phyloP scores from a whole-genome alignment of 2,797 vertebrate genomes.

The Enteromius unitaeniatus region DNA sequence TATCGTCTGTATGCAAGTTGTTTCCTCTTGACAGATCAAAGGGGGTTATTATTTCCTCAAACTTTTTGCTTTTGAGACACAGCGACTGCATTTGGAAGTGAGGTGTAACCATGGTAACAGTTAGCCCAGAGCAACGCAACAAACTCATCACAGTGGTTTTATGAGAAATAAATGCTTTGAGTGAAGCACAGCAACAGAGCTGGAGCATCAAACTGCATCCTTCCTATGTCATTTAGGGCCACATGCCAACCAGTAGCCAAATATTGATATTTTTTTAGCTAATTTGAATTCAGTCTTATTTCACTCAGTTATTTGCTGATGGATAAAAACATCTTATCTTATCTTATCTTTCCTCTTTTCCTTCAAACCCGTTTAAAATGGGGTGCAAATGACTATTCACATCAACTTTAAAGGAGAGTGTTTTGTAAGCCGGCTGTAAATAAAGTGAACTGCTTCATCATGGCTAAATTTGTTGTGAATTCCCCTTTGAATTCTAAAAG shows the following conservation, averaged over 20 bases:
- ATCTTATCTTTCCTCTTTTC: not conserved
- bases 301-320: not conserved
- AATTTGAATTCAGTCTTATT: not conserved
- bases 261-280: not conserved
- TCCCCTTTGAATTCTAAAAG: not conserved
- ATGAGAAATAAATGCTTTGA: constrained; percentile 45
- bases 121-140: constrained; percentile 45
- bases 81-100: constrained; percentile 34
- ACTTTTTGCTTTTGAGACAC: constrained; percentile 44
- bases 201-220: not conserved
- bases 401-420: not conserved
- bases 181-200: not conserved
- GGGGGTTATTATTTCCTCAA: constrained; percentile 44
- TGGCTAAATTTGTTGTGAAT: constrained; percentile 12
- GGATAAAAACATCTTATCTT: not conserved
- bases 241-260: not conserved
- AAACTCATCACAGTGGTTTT: constrained; percentile 49
- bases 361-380: not conserved
- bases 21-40: constrained; percentile 32
- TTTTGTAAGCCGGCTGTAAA: not conserved
- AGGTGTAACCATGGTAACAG: constrained; percentile 54
- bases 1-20: constrained; percentile 4
- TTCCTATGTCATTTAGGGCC: not conserved
- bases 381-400: not conserved
- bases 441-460: not conserved